Percentiles rank a stretch among this genome's conserved stretches.
phyloP scores from a whole-genome alignment of 2,113 vertebrate genomes.

The Pyrgilauda ruficollis region DNA sequence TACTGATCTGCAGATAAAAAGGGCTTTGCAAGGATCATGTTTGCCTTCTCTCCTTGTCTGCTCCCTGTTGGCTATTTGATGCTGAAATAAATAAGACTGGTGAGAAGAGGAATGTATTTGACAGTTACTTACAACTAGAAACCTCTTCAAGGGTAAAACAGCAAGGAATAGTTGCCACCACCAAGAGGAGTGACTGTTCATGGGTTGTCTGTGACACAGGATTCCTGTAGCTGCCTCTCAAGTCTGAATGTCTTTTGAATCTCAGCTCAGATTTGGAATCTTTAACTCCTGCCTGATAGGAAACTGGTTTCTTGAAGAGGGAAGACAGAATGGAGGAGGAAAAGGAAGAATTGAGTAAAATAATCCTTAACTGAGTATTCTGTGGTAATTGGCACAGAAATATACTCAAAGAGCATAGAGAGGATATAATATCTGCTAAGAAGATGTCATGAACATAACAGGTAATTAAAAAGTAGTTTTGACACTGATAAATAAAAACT shows the following conservation, averaged over 20 bases:
- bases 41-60: not conserved
- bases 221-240: not conserved
- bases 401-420: not conserved
- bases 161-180: not conserved
- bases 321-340: not conserved
- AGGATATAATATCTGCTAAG: not conserved
- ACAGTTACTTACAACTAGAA: not conserved
- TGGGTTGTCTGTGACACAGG: not conserved
- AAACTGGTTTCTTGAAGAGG: not conserved
- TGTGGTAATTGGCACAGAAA: not conserved
- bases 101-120: not conserved
- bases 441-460: not conserved
- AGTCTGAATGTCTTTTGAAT: not conserved
- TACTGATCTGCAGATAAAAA: constrained; percentile 36
- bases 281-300: not conserved
- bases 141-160: not conserved
- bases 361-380: not conserved
- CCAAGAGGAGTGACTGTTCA: not conserved
- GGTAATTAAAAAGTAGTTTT: not conserved
- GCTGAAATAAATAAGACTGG: not conserved
- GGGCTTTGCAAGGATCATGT: not conserved
- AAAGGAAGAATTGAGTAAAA: not conserved
- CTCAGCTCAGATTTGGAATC: not conserved
- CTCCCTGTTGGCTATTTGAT: not conserved
- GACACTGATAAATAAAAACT: not conserved